Base-by-base conservation (phyloP, 2,113 vertebrate genomes). In the Vulpes vulpes region DNA sequence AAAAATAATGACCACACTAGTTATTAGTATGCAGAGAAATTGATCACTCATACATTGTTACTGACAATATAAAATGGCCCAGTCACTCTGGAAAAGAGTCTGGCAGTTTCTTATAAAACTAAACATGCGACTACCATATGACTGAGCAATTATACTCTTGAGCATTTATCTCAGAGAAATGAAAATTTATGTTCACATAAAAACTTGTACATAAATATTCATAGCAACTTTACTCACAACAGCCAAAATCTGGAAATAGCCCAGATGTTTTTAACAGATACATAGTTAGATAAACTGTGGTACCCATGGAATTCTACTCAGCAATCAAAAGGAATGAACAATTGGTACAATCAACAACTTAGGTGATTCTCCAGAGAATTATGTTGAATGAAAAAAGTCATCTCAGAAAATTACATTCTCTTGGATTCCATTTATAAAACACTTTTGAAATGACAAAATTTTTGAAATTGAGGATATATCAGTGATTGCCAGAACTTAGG, bases 121-220 rank as follows among this genome's bases (percentile, higher is more conserved):
- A 57, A 80, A 67, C 89, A 22, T 80, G 51, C n/a, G 38, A 55
- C 74, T 55, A 27, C 10, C 49, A 55, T 38, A 67, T 80, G 76
- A 91, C 22, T 51, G 32, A 91, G 60, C 76, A 91, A 22, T 67
- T 67, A n/a, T 49, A 55, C 76, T 80, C 76, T 67, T 55, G 60
- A 91, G 89, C 76, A 67, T 22, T 80, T 65, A 30, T 91, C 62
- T 73, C 79, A 62, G 80, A 73, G 79, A 92, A 92, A 62, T 62
- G 67, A 83, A 64, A 83, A 84, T 62, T 92, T 30, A 62, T 62
- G 10, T 84, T 92, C 80, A 73, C 64, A 27, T 84, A 84, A 92
- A 92, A 74, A 51, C 65, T 60, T 73, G 55, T 73, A 73, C 38
- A 73, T 92, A 83, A 83, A 35, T 92, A 57, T 83, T 92, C 80